phyloP scores from a whole-genome alignment of 2,888 invertebrate genomes.

The Mantis religiosa region DNA sequence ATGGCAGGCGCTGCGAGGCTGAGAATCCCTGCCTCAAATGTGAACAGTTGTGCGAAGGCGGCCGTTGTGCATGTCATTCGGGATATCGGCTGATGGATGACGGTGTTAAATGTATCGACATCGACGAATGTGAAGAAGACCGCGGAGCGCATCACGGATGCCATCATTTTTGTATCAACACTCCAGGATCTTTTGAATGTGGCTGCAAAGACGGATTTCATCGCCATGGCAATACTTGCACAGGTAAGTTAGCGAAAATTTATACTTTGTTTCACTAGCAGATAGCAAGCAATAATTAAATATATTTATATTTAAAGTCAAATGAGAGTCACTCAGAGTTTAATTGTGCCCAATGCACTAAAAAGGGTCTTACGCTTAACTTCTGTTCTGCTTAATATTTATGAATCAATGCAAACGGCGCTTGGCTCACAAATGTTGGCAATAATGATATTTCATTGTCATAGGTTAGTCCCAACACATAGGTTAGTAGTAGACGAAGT shows the following conservation, averaged over 20 bases:
- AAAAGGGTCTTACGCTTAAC: too few relatives aligned
- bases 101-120: slow-evolving; percentile 36
- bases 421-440: too few relatives aligned
- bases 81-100: slow-evolving; percentile 39
- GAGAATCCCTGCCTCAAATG: slow-evolving; percentile 49
- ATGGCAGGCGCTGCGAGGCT: slow-evolving; percentile 41
- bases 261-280: background rate
- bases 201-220: slow-evolving; percentile 30
- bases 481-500: too few relatives aligned
- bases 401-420: too few relatives aligned
- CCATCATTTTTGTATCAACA: slow-evolving; percentile 49
- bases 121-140: slow-evolving; percentile 44
- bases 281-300: too few relatives aligned
- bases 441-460: too few relatives aligned
- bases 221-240: slow-evolving; percentile 10
- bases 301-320: too few relatives aligned
- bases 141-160: slow-evolving; percentile 46
- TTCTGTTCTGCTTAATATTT: too few relatives aligned
- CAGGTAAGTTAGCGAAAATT: slow-evolving; percentile 4
- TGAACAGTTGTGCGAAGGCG: slow-evolving; percentile 53
- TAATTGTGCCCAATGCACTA: too few relatives aligned
- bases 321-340: too few relatives aligned
- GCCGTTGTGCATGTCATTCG: slow-evolving; percentile 47
- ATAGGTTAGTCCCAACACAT: too few relatives aligned
- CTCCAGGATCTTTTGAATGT: slow-evolving; percentile 51